These are phyloP conservation scores for Sebastes miniatus DNA, from an alignment of 2,797 vertebrate species.

Conservation along the genomic window DNA sequence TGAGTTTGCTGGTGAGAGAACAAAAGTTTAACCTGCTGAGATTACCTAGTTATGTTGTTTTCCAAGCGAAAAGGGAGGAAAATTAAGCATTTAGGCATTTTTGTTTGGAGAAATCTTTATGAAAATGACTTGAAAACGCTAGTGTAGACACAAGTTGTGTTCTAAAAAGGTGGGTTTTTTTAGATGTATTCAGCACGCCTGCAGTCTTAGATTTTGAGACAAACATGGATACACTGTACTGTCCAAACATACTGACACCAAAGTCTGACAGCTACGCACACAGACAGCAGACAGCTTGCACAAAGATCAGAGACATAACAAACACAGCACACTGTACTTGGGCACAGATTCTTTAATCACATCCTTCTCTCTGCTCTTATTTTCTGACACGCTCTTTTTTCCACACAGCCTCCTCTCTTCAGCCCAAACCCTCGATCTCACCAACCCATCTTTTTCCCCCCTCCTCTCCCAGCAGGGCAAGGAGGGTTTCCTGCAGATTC, in stretches of 20 bases:
- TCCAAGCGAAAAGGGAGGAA: neutral
- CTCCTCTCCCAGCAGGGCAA: conserved; percentile 85
- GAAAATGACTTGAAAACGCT: neutral
- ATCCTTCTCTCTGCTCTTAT: neutral
- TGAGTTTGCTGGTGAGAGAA: neutral
- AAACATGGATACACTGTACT: neutral
- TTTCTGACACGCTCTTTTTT: neutral
- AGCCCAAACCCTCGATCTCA: neutral
- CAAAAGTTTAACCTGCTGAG: neutral
- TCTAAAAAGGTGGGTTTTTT: neutral
- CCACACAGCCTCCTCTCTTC: neutral
- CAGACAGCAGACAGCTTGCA: neutral
- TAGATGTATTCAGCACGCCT: neutral
- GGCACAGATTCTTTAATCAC: neutral
- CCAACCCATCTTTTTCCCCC: conserved; percentile 6
- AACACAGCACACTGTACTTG: neutral
- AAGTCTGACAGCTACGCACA: neutral
- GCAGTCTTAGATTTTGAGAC: neutral
- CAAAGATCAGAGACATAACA: neutral
- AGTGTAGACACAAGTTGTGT: neutral
- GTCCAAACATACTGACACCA: neutral
- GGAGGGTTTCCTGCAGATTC: conserved; percentile 91
- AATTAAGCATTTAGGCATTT: neutral
- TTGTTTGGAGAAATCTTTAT: neutral
- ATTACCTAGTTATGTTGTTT: neutral